These are phyloP conservation scores for Lycaon pictus DNA, from an alignment of 2,113 vertebrate species.

Conservation along the genomic window DNA sequence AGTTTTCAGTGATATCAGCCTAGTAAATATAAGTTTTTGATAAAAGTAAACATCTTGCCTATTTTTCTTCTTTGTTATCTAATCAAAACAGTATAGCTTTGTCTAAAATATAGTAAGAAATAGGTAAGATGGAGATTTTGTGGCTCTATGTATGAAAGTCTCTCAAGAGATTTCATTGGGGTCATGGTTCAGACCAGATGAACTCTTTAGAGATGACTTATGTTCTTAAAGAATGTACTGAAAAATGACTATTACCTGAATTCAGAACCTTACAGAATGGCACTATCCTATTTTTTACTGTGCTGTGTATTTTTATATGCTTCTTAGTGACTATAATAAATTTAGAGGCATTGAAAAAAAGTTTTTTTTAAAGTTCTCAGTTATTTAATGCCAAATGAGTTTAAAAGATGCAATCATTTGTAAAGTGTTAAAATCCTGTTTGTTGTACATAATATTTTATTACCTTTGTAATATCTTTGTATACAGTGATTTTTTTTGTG, in stretches of 20 bases:
- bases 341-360: constrained; percentile 24
- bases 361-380: constrained; percentile 73
- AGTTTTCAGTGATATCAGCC: constrained; percentile 15
- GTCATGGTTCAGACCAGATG: background rate
- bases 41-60: constrained; percentile 27
- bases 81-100: constrained; percentile 30
- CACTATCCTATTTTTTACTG: background rate
- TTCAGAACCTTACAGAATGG: background rate
- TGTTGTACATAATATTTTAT: constrained; percentile 76
- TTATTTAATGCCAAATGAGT: constrained; percentile 67
- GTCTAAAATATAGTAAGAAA: constrained; percentile 19
- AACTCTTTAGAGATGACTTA: background rate
- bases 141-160: background rate
- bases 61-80: constrained; percentile 19
- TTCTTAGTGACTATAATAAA: background rate
- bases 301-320: constrained; percentile 14
- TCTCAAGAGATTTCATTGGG: background rate
- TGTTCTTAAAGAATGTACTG: constrained; percentile 42
- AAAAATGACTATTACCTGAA: background rate
- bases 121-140: background rate
- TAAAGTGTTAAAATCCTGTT: constrained; percentile 47
- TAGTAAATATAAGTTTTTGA: background rate
- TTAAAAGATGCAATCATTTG: constrained; percentile 31
- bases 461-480: constrained; percentile 74
- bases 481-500: constrained; percentile 68